Evolutionary conservation across 2,113 vertebrate species (phyloP), one percentile per base, ranked within the genome.

Genomic region (Oncorhynchus tshawytscha): DNA sequence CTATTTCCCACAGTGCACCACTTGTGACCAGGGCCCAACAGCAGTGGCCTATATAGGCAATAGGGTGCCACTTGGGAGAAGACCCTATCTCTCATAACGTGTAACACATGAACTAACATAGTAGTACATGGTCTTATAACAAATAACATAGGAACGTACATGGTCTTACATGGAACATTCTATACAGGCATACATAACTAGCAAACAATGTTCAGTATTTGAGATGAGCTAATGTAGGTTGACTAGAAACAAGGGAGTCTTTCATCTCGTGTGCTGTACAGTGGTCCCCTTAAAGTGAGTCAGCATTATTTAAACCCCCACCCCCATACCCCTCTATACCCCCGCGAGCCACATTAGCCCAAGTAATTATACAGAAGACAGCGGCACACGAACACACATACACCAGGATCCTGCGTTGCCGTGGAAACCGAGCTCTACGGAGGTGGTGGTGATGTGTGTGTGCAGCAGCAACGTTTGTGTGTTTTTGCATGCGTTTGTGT

Each of bases 321-420:
- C 2, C 24, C 79, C 57, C 31, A n/a, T 24, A 45, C 67, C 15
- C 27, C 31, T 20, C 51, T 20, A 54, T 31, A 20, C 9, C 72
- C 81, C 74, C 78, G 78, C 71, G 60, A 39, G 70, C 78, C 82
- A 85, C 51, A 83, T 84, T 80, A 85, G 84, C 79, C 81, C 84
- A 82, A 83, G 81, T 86, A 87, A 89, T 90, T 84, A 89, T 86
- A 84, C 74, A 86, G 83, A 54, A 85, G 78, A 70, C 67, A 77
- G 75, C 67, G 79, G 79, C 75, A 70, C 9, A 84, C 82, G 6
- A 8, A 34, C 39, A 45, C 9, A 45, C 39, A 45, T 9, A 84
- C 83, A 85, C 82, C 62, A 31, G 79, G 86, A 90, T 82, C 82
- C 80, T 73, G 81, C 16, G 88, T 92, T 89, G 87, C 79, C 87